Base-by-base conservation (phyloP, 2,888 invertebrate genomes). In the Parelbella ahira region DNA sequence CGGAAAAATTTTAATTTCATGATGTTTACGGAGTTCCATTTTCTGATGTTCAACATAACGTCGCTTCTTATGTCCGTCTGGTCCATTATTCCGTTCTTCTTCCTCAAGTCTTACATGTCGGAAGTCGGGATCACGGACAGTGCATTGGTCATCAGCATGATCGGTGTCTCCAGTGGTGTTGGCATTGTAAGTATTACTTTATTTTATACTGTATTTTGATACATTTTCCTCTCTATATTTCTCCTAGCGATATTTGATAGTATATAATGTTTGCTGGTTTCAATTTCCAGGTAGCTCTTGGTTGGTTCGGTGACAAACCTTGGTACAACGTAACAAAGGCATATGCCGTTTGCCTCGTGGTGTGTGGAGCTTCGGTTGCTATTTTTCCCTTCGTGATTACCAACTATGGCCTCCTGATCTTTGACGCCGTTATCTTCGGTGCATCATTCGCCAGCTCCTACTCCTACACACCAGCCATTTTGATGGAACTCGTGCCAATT, bases 81-180 rank as follows among this genome's bases (percentile, higher is more conserved):
- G 94, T 94, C 94, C 73, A 97, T 98, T 67, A 94, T 97, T 49
- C 97, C 97, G 2, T 98, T 97, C 82, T 95, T 98, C 71, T 93
- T 94, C 73, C 92, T 96, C 61, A 90, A 90, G 39, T 78, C 80
- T 0, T 84, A 71, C 42, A 90, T 91, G 58, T 89, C 91, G 23
- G 90, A 90, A 5, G 91, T 91, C 56, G 83, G 89, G 0, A 89
- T 93, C 45, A 89, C 91, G 1, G 91, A 92, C 6, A 93, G 93
- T 1, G 94, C 96, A 1, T 90, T 90, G 97, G 58, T 41, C 15
- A 91, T 97, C 53, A 93, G 96, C 27, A 90, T 94, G 36, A 95
- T 98, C 54, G 97, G 97, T 34, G 89, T 95, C 39, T 92, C 94
- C 1, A 97, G 96, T 75, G 95, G 95, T 9, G 89, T 97, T 58